Base-by-base conservation (phyloP, 2,888 invertebrate genomes). In the Sabellastarte sp. region DNA sequence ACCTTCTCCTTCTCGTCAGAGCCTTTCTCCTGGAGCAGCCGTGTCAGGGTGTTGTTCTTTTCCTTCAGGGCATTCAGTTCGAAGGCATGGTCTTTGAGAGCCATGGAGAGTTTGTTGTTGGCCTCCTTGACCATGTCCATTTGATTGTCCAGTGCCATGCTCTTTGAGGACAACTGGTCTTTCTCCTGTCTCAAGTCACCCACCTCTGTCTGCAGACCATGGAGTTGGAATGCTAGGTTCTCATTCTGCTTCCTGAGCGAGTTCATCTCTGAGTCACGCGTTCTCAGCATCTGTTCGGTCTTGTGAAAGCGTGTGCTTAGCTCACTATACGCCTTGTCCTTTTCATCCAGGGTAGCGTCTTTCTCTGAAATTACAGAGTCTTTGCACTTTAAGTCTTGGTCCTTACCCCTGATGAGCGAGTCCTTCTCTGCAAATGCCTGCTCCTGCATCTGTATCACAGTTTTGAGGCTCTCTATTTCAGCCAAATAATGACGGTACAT, bases 51-150 rank as follows among this genome's bases (percentile, higher is more conserved):
- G 15, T 60, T 66, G 20, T 67, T 65, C 67, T 83, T 84, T 64
- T 84, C 83, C 60, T 75, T 73, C 60, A 82, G 65, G 28, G 78
- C 78, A 24, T 76, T 64, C 41, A 84, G 62, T 61, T 84, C 81
- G 71, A 80, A 79, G 41, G 83, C 81, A 33, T 77, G 76, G 58
- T 84, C 80, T 51, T 78, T 76, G 15, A 80, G 53, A 2, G 75
- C 70, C 63, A 82, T 64, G 5, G 77, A 79, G 60, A 84, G 66
- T 41, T 74, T 70, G 61, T 78, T 77, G 68, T 81, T 79, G 55
- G 72, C 66, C 63, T 78, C 77, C 32, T 74, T 75, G 59, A 77
- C 52, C 30, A 64, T 67, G 60, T 55, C 64, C 59, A 62, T 63
- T 63, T 64, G 63, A 24, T 61, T 52, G 50, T 57, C 50, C 50